A percentile compares a stretch with the other conserved stretches of the same genome.
These are phyloP conservation scores for Drosophila ironensis DNA, from an alignment of 1,140 invertebrate genomes.

Conservation along the genomic window DNA sequence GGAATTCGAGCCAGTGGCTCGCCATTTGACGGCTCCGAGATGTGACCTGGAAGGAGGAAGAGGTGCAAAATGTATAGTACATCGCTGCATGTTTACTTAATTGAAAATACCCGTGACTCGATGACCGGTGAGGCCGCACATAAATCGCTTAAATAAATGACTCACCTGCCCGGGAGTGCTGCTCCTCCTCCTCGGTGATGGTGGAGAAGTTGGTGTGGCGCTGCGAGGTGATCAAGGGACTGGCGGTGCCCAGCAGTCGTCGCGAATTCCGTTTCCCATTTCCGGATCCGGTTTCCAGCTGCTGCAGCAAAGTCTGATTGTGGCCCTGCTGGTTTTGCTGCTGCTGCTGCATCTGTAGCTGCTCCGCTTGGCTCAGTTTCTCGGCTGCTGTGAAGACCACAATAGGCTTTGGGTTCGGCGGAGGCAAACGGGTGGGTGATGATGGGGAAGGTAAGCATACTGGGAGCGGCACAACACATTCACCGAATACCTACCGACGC, in stretches of 20 bases:
- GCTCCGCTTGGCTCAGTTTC: conserved; percentile 45
- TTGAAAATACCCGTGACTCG: not conserved
- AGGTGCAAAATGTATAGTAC: too few species aligned
- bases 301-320: not conserved
- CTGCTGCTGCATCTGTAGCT: conserved; percentile 30
- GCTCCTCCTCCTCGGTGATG: conserved; percentile 73
- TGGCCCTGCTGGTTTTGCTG: conserved; percentile 12
- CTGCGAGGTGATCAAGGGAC: conserved; percentile 68
- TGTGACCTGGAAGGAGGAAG: conserved; percentile 2
- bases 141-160: not conserved
- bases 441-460: conserved; percentile 10
- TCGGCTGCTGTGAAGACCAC: conserved; percentile 54
- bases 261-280: conserved; percentile 38
- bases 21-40: conserved; percentile 26
- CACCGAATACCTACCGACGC: conserved; percentile 44
- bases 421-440: not conserved
- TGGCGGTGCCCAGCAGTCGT: conserved; percentile 42
- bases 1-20: conserved; percentile 26
- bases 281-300: conserved; percentile 13
- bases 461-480: conserved; percentile 13
- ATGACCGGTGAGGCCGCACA: too few species aligned
- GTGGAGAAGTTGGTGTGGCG: conserved; percentile 66
- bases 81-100: not conserved
- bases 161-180: conserved; percentile 40
- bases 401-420: conserved; percentile 27